Conservation (phyloP, 2,797 vertebrate species). For the Gadopsis bispinosus region DNA sequence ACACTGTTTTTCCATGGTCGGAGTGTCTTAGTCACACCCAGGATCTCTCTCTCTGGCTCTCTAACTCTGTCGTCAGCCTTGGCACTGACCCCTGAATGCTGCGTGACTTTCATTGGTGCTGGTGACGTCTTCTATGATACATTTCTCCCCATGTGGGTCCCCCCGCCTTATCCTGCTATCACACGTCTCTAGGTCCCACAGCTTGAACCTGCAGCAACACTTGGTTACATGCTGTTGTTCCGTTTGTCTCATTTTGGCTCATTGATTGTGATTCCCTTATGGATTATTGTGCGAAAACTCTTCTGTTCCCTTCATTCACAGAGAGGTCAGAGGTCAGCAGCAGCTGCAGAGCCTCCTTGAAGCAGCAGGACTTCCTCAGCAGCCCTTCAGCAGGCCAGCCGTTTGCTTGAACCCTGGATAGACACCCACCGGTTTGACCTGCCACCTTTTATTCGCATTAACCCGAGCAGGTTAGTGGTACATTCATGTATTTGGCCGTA, state of each 20-base stretch:
- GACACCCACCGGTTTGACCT: background rate
- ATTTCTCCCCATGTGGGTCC: conserved; percentile 64
- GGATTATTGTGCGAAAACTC: conserved; percentile 3
- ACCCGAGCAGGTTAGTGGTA: background rate
- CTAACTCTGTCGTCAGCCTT: conserved; percentile 70
- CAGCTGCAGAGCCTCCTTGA: background rate
- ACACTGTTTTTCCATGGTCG: conserved; percentile 60
- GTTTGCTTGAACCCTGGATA: background rate
- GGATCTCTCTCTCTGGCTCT: conserved; percentile 53
- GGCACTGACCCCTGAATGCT: conserved; percentile 76
- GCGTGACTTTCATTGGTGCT: conserved; percentile 70
- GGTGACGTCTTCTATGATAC: conserved; percentile 70
- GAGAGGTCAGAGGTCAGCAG: conserved; percentile 34
- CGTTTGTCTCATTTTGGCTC: background rate
- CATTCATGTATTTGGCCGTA: background rate
- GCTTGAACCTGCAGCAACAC: conserved; percentile 25
- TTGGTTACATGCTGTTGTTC: conserved; percentile 7
- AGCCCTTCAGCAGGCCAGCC: background rate
- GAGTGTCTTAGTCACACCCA: conserved; percentile 72
- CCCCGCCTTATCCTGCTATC: conserved; percentile 50
- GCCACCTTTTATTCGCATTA: background rate
- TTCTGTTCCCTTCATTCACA: background rate
- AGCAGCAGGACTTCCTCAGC: background rate
- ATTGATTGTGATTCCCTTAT: background rate
- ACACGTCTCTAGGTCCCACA: conserved; percentile 29